Base-by-base conservation (phyloP, 2,113 vertebrate genomes). In the Microtus richardsoni region DNA sequence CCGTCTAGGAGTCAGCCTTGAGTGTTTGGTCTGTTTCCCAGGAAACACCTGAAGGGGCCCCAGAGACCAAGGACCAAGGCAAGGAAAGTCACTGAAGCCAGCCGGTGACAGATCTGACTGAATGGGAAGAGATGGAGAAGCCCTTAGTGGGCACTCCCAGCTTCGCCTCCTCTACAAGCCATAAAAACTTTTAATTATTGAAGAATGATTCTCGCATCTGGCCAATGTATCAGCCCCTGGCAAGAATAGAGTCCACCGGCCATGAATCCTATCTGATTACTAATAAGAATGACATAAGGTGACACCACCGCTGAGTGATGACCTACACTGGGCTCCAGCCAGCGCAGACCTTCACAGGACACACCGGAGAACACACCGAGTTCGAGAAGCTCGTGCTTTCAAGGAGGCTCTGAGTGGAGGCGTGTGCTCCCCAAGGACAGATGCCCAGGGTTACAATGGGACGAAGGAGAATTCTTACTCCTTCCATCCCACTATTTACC, bases 231-330 rank as follows among this genome's bases (percentile, higher is more conserved):
- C 96, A 96, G 96, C 39, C 87, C 77, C 89, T 96, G 97, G 94
- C 94, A 95, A 95, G 94, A 93, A 94, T 39, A 64, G 91, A 91
- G 91, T 68, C 92, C 71, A 58, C 77, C 0, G 13, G 84, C 89
- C 44, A 86, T 90, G 96, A 91, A 93, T 97, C 91, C 94, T 92
- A 44, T n/a, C 80, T 95, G 94, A 92, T 95, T 88, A 94, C 94
- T 88, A 95, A 90, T 94, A 92, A 91, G 91, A 88, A 44, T 0
- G 52, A 71, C 93, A 60, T 79, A 66, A 96, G 88, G 79, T 88
- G 96, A 93, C 96, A 94, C 79, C 22, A 28, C 66, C 21, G 30
- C 94, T 97, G 91, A 97, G 95, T 74, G 33, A 92, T 94, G 95
- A 36, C 36, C 83, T 44, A 2, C 41, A 73, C 19, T 92, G 92